Conservation (phyloP, 2,113 vertebrate species). For the Procapra przewalskii region DNA sequence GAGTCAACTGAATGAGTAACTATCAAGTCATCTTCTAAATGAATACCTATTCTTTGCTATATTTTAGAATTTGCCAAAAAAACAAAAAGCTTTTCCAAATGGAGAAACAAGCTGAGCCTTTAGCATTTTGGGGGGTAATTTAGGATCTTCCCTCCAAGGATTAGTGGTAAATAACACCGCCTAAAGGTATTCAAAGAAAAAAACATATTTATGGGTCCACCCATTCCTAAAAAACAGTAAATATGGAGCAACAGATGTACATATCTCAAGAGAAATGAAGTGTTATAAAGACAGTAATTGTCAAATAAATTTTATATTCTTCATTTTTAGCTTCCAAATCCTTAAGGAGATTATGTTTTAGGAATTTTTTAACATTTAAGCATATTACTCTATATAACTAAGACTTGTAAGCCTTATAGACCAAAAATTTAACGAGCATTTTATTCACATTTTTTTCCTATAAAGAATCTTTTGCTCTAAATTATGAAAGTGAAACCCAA, state of each 20-base stretch:
- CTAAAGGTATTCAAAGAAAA: constrained; percentile 23
- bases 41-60: not conserved
- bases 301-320: constrained; percentile 26
- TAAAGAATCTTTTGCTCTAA: not conserved
- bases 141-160: constrained; percentile 5
- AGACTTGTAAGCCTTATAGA: not conserved
- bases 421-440: not conserved
- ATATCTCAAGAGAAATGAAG: constrained; percentile 19
- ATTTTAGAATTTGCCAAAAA: constrained; percentile 10
- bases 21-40: not conserved
- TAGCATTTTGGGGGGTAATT: not conserved
- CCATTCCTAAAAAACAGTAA: not conserved
- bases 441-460: not conserved
- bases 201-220: not conserved
- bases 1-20: not conserved
- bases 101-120: not conserved
- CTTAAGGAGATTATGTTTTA: not conserved
- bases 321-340: constrained; percentile 40
- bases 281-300: not conserved
- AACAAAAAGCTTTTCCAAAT: not conserved
- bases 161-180: not conserved
- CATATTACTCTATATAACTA: not conserved
- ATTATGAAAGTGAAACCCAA: not conserved
- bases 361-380: constrained; percentile 29
- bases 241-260: constrained; percentile 5